These are phyloP conservation scores for Akabosia matsudoensis DNA, from an alignment of 1,140 invertebrate genomes.

Conservation along the genomic window DNA sequence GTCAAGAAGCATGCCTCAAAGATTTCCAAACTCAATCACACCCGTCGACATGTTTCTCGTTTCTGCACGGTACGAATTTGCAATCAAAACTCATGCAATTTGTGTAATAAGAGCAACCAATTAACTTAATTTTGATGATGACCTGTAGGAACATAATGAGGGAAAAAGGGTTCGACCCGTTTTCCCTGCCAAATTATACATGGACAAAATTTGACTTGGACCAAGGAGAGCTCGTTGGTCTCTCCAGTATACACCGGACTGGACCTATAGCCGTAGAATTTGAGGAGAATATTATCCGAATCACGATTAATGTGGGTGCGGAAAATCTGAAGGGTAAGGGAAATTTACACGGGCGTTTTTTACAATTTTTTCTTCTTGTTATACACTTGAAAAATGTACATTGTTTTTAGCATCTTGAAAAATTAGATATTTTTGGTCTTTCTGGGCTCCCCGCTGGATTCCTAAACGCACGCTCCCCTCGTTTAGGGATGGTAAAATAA, in stretches of 20 bases:
- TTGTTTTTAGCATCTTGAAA: no score
- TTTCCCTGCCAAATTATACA: constrained; percentile 48
- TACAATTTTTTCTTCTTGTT: background rate
- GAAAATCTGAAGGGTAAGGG: constrained; percentile 65
- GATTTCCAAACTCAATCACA: constrained; percentile 78
- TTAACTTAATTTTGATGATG: background rate
- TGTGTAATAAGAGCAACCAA: no score
- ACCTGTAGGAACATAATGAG: constrained; percentile 57
- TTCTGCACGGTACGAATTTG: constrained; percentile 60
- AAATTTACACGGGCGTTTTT: no score
- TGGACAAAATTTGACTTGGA: constrained; percentile 51
- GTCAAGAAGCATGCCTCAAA: constrained; percentile 60
- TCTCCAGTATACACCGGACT: constrained; percentile 74
- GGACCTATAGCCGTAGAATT: constrained; percentile 71
- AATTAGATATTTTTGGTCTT: no score
- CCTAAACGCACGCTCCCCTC: no score
- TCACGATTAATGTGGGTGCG: constrained; percentile 67
- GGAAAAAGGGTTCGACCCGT: constrained; percentile 69
- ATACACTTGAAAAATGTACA: no score
- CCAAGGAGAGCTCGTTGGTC: constrained; percentile 71
- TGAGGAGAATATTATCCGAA: constrained; percentile 64
- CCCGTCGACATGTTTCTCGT: constrained; percentile 76
- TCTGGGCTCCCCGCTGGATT: no score
- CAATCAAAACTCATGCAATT: no score
- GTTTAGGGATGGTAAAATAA: no score